Base-by-base conservation (phyloP, 2,113 vertebrate genomes). In the Paradoxurus hermaphroditus region DNA sequence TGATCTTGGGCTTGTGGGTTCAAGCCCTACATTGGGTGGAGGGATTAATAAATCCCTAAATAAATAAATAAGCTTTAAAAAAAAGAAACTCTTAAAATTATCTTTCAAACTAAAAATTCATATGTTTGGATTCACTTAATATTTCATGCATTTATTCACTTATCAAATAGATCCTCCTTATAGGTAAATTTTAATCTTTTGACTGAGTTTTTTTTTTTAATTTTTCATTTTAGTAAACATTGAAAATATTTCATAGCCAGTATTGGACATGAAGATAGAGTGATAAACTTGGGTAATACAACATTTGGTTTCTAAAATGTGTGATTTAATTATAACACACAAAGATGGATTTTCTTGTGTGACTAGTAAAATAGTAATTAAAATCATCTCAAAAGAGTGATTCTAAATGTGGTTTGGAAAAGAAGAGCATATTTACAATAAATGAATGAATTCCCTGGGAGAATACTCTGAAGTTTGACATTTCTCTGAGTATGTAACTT, bases 331-430 rank as follows among this genome's bases (percentile, higher is more conserved):
- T 95, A 91, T 83, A 85, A 86, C 12, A 89, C 67, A 79, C 29
- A 86, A 90, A 90, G 51, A 65, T 49, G 16, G 79, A 56, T 89
- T 89, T 96, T 82, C 67, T 63, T 93, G 7, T 84, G 23, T 94
- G 44, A 0, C 11, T 89, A 4, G 56, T 49, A 93, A 91, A 97
- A 79, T 62, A 93, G 67, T n/a, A 73, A 78, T 81, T 93, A 10
- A 85, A 83, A 91, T 78, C 85, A 84, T 92, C 77, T 95, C 51
- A 81, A 72, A 59, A 93, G 72, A 92, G 16, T 89, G 25, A 89
- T 79, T 95, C 41, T 96, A 94, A 95, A 94, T 65, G 49, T 44
- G 16, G 21, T 56, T 96, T 92, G 53, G 81, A 97, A 96, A 83
- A 86, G n/a, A 96, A n/a, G 8, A 82, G 63, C 56, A 85, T 88